Base-by-base conservation (phyloP, 2,113 vertebrate genomes). In the Rafetus swinhoei region DNA sequence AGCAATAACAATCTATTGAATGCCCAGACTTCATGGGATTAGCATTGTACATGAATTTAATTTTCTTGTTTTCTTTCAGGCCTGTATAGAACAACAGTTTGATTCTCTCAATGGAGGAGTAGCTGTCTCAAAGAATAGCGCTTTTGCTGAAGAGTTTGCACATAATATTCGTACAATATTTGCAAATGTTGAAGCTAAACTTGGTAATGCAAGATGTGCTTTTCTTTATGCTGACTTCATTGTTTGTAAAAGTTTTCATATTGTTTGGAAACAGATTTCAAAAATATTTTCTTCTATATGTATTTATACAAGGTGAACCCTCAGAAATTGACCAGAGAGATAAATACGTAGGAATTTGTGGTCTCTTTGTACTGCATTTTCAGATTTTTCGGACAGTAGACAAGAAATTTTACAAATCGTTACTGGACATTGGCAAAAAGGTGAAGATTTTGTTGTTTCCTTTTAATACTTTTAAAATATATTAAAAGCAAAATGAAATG, bases 311-410 rank as follows among this genome's bases (percentile, higher is more conserved):
- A 99, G 99, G 99, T 53, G 99, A 99, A 95, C 99, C 99, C 90
- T 98, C 99, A 90, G 99, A 99, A 98, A 99, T 99, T 84, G 99
- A 99, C 96, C 99, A 99, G 98, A 98, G 99, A 95, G 99, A 99
- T 93, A 99, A 99, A 93, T 99, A 99, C 0, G 98, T 99, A 53
- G 98, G 98, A 2, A 97, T 99, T 86, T 99, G 99, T 95, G 98
- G 99, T 39, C 99, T 99, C 52, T 99, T 99, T 90, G 99, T 99
- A 32, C 97, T 99, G 92, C 98, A 99, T 97, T 99, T 99, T 97
- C 99, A 99, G 74, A 99, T 99, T 96, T 99, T 99, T 97, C 98
- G 99, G 82, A 98, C 98, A 12, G 90, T 99, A 21, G 99, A 99
- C 98, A 99, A 99, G 97, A 99, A 99, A 96, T 97, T 99, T 95